A percentile compares a stretch with the other conserved stretches of the same genome.
These are phyloP conservation scores for Leptinotarsa haldemani DNA, from an alignment of 2,888 invertebrate genomes.

Conservation along the genomic window DNA sequence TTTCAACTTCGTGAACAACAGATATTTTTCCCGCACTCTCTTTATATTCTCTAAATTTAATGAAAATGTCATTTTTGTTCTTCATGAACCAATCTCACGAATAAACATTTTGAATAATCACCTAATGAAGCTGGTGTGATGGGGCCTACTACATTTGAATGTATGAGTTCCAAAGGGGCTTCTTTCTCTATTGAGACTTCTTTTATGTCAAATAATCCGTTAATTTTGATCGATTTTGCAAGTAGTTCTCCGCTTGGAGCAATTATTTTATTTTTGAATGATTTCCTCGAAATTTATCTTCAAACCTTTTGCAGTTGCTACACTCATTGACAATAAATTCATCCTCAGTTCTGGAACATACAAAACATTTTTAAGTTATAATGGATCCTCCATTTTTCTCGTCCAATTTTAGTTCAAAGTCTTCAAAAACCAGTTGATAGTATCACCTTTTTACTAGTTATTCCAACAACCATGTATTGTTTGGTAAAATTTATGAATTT, in stretches of 20 bases:
- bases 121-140: constrained; percentile 4
- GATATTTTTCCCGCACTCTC: not conserved
- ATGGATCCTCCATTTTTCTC: not conserved
- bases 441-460: not conserved
- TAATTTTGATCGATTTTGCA: not conserved
- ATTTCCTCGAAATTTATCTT: constrained; percentile 7
- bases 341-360: constrained; percentile 12
- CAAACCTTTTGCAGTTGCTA: constrained; percentile 11
- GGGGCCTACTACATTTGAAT: constrained; percentile 17
- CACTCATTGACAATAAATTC: constrained; percentile 11
- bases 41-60: not conserved
- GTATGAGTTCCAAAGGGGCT: not conserved
- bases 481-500: constrained; percentile 7
- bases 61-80: constrained; percentile 1
- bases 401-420: not conserved
- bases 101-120: not conserved
- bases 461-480: not conserved
- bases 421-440: constrained; percentile 5
- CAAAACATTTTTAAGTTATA: not conserved
- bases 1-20: constrained; percentile 7
- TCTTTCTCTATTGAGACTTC: not conserved
- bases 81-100: not conserved
- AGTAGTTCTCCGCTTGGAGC: not conserved
- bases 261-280: constrained; percentile 6
- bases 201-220: not conserved